These are phyloP conservation scores for Idris sp. DNA, from an alignment of 1,140 invertebrate genomes.

Conservation along the genomic window DNA sequence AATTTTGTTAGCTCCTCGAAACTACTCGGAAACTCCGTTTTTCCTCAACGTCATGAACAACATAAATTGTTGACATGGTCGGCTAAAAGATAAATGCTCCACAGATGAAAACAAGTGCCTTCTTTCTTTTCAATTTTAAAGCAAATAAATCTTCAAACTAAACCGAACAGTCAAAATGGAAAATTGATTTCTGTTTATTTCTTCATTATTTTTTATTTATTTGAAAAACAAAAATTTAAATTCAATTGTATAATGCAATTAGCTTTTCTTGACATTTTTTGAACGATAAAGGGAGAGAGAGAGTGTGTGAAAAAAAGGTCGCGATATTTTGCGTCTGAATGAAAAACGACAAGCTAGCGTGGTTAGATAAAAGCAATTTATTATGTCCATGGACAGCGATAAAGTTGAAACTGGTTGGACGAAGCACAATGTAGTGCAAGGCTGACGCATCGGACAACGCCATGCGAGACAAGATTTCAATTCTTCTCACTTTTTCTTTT, in stretches of 20 bases:
- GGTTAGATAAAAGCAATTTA: conserved; percentile 60
- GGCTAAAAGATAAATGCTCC: conserved; percentile 39
- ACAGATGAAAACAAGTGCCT: conserved; percentile 32
- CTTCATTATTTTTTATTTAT: too few relatives aligned
- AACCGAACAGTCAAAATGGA: not conserved
- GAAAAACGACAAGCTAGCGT: conserved; percentile 50
- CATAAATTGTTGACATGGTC: conserved; percentile 44
- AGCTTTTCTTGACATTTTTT: too few relatives aligned
- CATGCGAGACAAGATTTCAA: conserved; percentile 49
- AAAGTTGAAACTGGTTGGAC: conserved; percentile 53
- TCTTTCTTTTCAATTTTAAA: conserved; percentile 27
- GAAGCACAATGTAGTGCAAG: conserved; percentile 51
- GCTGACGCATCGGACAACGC: conserved; percentile 44
- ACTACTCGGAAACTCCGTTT: conserved; percentile 33
- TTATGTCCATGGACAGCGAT: conserved; percentile 53
- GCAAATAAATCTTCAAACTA: conserved; percentile 24
- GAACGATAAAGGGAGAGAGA: too few relatives aligned
- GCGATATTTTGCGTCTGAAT: conserved; percentile 34
- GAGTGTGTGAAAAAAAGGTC: conserved; percentile 16
- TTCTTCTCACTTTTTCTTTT: conserved; percentile 23
- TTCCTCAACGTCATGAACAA: conserved; percentile 38
- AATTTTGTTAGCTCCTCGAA: conserved; percentile 39
- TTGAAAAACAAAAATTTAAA: too few relatives aligned
- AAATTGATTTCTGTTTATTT: too few relatives aligned
- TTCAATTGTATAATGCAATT: too few relatives aligned